Evolutionary conservation across 2,113 vertebrate genomes (phyloP).

Genomic region (Phalacrocorax aristotelis): DNA sequence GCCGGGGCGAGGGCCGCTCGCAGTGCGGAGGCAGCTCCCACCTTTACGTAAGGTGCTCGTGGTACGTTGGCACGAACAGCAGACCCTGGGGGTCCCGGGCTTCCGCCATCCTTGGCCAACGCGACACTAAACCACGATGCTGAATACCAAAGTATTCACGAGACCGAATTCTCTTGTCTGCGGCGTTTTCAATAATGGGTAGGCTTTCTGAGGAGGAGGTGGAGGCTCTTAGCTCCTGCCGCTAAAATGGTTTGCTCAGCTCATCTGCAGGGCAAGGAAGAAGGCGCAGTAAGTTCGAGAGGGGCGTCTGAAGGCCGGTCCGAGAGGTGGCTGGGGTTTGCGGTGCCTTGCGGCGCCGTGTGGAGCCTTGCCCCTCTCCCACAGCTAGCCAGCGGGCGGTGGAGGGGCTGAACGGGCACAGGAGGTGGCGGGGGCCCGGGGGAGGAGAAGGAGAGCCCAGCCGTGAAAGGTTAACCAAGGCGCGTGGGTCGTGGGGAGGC

Average conservation of each 20-base stretch:
- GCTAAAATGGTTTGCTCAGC: neutral
- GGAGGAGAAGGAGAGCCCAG: neutral
- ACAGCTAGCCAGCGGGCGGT: neutral
- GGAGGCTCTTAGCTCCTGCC: neutral
- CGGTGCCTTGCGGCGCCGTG: neutral
- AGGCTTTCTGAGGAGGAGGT: neutral
- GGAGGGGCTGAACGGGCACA: neutral
- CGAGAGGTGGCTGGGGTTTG: no score
- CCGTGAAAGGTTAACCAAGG: neutral
- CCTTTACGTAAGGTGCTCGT: neutral
- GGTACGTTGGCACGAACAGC: neutral
- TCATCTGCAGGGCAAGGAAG: neutral
- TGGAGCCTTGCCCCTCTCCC: neutral
- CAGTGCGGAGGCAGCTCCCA: neutral
- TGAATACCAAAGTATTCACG: accelerated
- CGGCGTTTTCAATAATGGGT: neutral
- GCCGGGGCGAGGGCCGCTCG: neutral
- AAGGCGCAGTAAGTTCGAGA: neutral
- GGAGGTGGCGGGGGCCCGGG: accelerated
- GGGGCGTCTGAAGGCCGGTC: neutral
- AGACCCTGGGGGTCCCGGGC: neutral
- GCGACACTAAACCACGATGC: neutral
- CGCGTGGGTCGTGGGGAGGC: accelerated
- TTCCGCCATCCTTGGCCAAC: neutral
- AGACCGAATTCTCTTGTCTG: neutral